These are phyloP conservation scores for Gopherus evgoodei DNA, from an alignment of 2,113 vertebrate genomes.

Conservation along the genomic window DNA sequence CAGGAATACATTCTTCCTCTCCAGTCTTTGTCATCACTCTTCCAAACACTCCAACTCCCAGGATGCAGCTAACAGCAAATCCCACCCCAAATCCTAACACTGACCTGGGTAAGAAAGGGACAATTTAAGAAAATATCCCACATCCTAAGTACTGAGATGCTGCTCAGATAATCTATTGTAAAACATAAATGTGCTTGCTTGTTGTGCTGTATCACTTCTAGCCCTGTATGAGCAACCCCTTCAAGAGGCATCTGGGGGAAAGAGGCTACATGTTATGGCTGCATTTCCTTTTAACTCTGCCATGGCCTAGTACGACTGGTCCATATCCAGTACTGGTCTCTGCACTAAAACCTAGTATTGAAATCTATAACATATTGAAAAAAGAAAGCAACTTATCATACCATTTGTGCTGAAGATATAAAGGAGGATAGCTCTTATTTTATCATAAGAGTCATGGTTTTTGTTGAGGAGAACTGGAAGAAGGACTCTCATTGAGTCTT, in stretches of 20 bases:
- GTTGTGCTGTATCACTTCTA: neutral
- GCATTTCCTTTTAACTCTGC: neutral
- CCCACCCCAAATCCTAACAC: neutral
- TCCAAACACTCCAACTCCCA: neutral
- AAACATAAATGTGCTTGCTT: neutral
- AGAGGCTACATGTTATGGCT: neutral
- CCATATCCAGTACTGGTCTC: neutral
- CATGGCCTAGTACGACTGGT: neutral
- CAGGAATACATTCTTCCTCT: neutral
- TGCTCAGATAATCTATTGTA: neutral
- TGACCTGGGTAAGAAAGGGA: neutral
- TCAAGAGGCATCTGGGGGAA: neutral
- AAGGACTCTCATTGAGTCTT: conserved; percentile 94
- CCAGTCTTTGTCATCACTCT: neutral
- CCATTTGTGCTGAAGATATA: conserved; percentile 97
- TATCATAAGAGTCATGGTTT: conserved; percentile 87
- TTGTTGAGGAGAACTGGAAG: conserved; percentile 91
- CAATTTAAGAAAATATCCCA: neutral
- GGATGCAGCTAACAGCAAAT: neutral
- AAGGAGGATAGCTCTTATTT: conserved; percentile 95
- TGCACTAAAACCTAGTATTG: neutral
- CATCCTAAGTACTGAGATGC: neutral
- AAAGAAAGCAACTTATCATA: conserved; percentile 58
- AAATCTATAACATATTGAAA: neutral
- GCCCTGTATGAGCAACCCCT: neutral